phyloP scores from a whole-genome alignment of 2,888 invertebrate genomes.

The Lagria hirta region DNA sequence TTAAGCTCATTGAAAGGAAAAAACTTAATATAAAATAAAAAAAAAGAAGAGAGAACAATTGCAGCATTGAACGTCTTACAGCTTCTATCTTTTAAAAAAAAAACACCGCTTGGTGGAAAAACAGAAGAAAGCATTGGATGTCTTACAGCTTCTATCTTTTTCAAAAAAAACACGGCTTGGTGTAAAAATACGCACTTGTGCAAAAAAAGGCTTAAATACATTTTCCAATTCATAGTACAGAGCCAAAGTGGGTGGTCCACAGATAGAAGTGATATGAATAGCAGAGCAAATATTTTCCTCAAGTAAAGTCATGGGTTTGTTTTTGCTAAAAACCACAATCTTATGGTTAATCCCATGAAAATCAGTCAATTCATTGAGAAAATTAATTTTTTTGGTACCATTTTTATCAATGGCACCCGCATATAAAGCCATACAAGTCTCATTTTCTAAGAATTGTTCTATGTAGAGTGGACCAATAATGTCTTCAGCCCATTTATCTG shows the following conservation, averaged over 20 bases:
- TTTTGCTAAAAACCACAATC: constrained; percentile 64
- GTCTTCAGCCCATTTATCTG: constrained; percentile 41
- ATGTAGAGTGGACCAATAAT: constrained; percentile 49
- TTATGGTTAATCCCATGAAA: constrained; percentile 26
- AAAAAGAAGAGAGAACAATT: no score
- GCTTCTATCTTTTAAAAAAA: no score
- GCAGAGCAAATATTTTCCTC: constrained; percentile 60
- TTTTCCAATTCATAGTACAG: constrained; percentile 65
- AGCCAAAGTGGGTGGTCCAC: constrained; percentile 61
- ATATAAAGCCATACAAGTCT: constrained; percentile 54
- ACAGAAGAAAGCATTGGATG: no score
- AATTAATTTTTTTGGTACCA: constrained; percentile 42
- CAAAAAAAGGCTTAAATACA: constrained; percentile 57
- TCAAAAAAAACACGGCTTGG: no score
- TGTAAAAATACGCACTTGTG: constrained; percentile 36
- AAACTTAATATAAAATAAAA: not conserved
- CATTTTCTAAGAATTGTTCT: constrained; percentile 55
- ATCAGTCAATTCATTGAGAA: constrained; percentile 32
- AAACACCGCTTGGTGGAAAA: no score
- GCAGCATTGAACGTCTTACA: no score
- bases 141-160: no score
- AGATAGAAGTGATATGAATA: constrained; percentile 62
- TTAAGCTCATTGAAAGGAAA: not conserved
- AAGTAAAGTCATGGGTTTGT: constrained; percentile 59
- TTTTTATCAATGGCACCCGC: constrained; percentile 52